phyloP scores from a whole-genome alignment of 2,113 vertebrate species.

The Todiramphus saurophagus region DNA sequence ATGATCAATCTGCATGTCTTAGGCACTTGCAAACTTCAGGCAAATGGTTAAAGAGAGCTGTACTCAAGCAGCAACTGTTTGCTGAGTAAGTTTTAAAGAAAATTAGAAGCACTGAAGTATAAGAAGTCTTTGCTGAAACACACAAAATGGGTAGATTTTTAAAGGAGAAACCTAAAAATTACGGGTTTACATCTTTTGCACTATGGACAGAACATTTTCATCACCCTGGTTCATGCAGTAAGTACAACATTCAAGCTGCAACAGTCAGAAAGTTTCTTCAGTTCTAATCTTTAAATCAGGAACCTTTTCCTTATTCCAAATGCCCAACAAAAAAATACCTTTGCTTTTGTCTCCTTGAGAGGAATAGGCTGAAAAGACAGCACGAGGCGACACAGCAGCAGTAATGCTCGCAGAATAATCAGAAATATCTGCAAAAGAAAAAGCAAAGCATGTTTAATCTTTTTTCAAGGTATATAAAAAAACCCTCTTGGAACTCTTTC shows the following conservation, averaged over 20 bases:
- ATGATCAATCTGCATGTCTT: background rate
- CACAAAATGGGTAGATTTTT: background rate
- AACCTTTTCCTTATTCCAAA: background rate
- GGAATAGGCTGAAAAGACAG: constrained; percentile 91
- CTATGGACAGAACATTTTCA: background rate
- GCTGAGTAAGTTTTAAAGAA: background rate
- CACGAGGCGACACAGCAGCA: constrained; percentile 87
- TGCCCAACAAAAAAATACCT: constrained; percentile 72
- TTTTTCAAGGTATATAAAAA: background rate
- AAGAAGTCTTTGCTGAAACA: background rate
- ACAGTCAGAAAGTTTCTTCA: background rate
- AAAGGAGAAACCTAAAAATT: background rate
- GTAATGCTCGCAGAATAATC: constrained; percentile 87
- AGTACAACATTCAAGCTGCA: background rate
- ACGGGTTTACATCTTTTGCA: background rate
- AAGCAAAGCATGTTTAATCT: background rate
- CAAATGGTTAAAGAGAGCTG: background rate
- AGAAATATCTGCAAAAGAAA: constrained; percentile 84
- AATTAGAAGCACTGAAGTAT: background rate
- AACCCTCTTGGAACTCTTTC: background rate
- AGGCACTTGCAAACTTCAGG: background rate
- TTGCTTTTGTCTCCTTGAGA: constrained; percentile 78
- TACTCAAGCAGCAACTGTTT: background rate
- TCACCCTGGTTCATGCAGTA: background rate
- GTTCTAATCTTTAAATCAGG: background rate